These are phyloP conservation scores for Manduca sexta DNA, from an alignment of 1,140 invertebrate species.

Conservation along the genomic window DNA sequence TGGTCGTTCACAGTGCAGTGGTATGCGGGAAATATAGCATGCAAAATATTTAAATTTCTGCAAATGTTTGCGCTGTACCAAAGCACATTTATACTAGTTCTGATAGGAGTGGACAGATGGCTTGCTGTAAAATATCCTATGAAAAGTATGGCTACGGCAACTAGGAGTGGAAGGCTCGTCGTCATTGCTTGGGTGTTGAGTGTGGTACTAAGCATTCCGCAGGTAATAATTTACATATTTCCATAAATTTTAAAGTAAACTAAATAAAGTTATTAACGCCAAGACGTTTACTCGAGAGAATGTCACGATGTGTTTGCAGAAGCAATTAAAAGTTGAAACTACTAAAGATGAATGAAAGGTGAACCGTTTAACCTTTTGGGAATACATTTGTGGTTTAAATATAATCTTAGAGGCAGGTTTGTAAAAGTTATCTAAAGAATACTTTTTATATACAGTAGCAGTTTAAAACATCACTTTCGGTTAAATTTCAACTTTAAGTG, in stretches of 20 bases:
- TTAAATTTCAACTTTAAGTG: too few relatives aligned
- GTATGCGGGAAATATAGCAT: conserved; percentile 83
- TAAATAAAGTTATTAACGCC: neutral
- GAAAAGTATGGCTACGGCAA: conserved; percentile 80
- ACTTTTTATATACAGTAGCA: too few relatives aligned
- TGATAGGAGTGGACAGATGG: conserved; percentile 88
- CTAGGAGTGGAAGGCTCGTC: conserved; percentile 77
- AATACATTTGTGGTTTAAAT: conserved; percentile 4
- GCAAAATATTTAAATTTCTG: conserved; percentile 87
- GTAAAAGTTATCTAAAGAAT: too few relatives aligned
- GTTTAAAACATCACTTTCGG: too few relatives aligned
- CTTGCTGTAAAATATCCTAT: conserved; percentile 87
- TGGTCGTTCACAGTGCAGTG: conserved; percentile 89
- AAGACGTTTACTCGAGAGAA: neutral
- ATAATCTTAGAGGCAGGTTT: too few relatives aligned
- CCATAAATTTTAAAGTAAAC: conserved; percentile 2
- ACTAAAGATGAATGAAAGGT: neutral
- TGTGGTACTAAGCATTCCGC: conserved; percentile 83
- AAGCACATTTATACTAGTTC: conserved; percentile 87
- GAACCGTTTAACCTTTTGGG: neutral
- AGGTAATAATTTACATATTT: conserved; percentile 75
- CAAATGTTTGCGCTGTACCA: conserved; percentile 88
- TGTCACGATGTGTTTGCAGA: neutral
- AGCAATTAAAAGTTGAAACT: conserved; percentile 3
- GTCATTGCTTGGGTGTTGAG: conserved; percentile 80